Evolutionary conservation across 2,113 vertebrate genomes (phyloP).

Genomic region (Tragelaphus strepsiceros): DNA sequence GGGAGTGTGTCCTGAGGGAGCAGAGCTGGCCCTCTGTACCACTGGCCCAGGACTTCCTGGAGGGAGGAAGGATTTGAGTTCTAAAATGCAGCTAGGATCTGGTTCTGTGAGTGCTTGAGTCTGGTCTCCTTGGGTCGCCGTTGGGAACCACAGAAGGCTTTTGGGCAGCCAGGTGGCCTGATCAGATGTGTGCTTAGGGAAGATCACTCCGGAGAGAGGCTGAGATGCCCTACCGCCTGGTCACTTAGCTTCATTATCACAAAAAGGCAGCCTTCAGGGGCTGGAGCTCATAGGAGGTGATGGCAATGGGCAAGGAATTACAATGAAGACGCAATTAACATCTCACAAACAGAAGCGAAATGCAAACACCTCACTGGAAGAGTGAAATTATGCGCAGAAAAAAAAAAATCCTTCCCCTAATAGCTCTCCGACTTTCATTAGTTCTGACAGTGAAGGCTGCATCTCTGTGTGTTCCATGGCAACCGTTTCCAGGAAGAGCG

Average conservation of each 20-base stretch:
- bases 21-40: not conserved
- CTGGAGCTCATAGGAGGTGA: slow-evolving; percentile 24
- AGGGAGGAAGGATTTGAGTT: not conserved
- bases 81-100: not conserved
- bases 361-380: slow-evolving; percentile 46
- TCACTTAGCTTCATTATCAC: slow-evolving; percentile 54
- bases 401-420: slow-evolving; percentile 33
- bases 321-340: slow-evolving; percentile 68
- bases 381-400: not conserved
- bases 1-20: too few species aligned
- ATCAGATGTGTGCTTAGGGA: not conserved
- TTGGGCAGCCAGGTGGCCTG: not conserved
- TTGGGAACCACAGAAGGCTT: not conserved
- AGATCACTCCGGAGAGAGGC: not conserved
- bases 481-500: slow-evolving; percentile 76
- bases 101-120: not conserved
- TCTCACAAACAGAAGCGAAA: slow-evolving; percentile 56
- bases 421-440: slow-evolving; percentile 47
- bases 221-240: not conserved
- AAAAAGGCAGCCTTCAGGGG: slow-evolving; percentile 19
- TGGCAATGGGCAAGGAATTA: slow-evolving; percentile 47
- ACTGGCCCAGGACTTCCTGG: not conserved
- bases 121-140: fast-evolving
- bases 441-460: slow-evolving; percentile 53
- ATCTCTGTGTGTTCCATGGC: slow-evolving; percentile 69